Percentiles rank a stretch among this genome's conserved stretches.
Conservation (phyloP, 2,797 vertebrate genomes). For the Semaprochilodus insignis region DNA sequence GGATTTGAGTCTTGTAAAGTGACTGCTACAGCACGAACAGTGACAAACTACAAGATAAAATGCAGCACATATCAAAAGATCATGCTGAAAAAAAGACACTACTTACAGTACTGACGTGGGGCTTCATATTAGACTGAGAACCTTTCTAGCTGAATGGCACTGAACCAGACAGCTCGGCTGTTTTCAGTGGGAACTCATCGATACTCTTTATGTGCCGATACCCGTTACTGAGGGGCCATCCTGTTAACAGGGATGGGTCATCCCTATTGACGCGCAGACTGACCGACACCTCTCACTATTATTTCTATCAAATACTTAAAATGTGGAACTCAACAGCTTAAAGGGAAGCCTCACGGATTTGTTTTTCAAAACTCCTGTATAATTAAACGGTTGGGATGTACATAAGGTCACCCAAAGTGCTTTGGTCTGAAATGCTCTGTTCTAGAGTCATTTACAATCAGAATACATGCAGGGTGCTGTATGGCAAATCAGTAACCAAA, state of each 20-base stretch:
- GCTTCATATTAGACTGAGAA: conserved; percentile 65
- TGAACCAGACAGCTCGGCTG: conserved; percentile 44
- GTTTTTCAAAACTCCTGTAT: too few relatives aligned
- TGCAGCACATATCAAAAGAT: not conserved
- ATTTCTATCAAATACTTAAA: not conserved
- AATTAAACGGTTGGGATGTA: too few relatives aligned
- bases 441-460: too few relatives aligned
- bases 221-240: conserved; percentile 36
- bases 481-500: too few relatives aligned
- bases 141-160: conserved; percentile 66
- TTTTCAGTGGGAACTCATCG: conserved; percentile 41
- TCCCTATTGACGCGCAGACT: not conserved
- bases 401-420: too few relatives aligned
- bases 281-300: conserved; percentile 11
- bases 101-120: conserved; percentile 74
- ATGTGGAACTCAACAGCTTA: not conserved
- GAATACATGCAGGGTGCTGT: too few relatives aligned
- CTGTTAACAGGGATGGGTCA: conserved; percentile 35
- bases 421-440: too few relatives aligned
- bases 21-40: not conserved
- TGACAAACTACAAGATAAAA: not conserved
- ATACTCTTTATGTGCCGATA: conserved; percentile 39
- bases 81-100: conserved; percentile 13
- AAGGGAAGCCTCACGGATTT: too few relatives aligned
- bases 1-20: not conserved